These are phyloP conservation scores for Drosophila merina DNA, from an alignment of 2,888 invertebrate species.

Conservation along the genomic window DNA sequence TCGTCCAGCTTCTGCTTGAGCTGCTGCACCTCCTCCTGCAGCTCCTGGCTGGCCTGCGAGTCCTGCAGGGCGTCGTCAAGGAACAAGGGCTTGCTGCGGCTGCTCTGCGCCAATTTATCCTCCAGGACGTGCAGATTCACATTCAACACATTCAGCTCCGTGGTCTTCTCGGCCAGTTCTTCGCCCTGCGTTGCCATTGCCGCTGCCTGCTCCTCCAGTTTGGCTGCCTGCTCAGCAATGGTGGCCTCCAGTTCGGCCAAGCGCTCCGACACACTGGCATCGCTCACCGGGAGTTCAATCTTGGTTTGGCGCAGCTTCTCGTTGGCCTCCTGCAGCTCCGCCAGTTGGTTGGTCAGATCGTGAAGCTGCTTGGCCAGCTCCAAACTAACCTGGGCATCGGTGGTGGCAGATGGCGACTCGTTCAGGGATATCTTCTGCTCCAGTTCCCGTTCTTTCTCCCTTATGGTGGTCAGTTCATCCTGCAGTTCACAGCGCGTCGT, in stretches of 20 bases:
- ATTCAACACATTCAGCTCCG: constrained; percentile 85
- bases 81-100: constrained; percentile 78
- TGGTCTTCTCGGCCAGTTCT: constrained; percentile 85
- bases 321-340: constrained; percentile 31
- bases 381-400: constrained; percentile 67
- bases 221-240: constrained; percentile 40
- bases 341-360: constrained; percentile 60
- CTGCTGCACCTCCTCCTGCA: constrained; percentile 82
- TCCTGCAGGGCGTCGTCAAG: constrained; percentile 59
- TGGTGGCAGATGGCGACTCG: not conserved
- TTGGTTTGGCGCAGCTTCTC: constrained; percentile 15
- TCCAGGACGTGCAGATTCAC: constrained; percentile 83
- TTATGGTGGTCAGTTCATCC: constrained; percentile 81
- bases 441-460: constrained; percentile 72
- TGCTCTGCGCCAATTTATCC: constrained; percentile 80
- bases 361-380: constrained; percentile 81
- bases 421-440: not conserved
- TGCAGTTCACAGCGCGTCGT: constrained; percentile 79
- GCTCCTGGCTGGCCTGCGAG: constrained; percentile 62
- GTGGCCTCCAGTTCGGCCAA: constrained; percentile 82
- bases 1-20: constrained; percentile 90
- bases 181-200: constrained; percentile 85
- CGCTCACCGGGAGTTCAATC: constrained; percentile 85
- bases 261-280: constrained; percentile 83
- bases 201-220: constrained; percentile 85